Conservation (phyloP, 2,888 invertebrate genomes). For the Liodrosophila aerea region DNA sequence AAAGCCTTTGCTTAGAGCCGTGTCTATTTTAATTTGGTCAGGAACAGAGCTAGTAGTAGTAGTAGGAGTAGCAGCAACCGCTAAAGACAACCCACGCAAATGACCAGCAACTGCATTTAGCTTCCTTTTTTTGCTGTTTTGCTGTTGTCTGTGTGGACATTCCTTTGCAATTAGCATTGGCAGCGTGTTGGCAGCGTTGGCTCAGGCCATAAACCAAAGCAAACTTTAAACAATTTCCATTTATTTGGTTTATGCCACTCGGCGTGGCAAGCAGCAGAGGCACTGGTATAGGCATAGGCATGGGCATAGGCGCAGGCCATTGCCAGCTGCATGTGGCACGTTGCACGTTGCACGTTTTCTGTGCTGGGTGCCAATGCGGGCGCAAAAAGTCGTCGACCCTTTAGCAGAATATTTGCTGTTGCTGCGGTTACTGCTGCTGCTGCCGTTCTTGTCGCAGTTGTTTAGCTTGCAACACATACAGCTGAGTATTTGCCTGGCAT, state of each 20-base stretch:
- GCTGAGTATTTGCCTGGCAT: constrained; percentile 65
- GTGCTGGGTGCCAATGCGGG: constrained; percentile 69
- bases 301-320: constrained; percentile 36
- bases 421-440: constrained; percentile 33
- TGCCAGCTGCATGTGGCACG: constrained; percentile 67
- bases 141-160: constrained; percentile 53
- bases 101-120: constrained; percentile 49
- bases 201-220: constrained; percentile 75
- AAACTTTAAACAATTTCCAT: constrained; percentile 77
- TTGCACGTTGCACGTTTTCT: constrained; percentile 34
- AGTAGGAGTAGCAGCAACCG: no score
- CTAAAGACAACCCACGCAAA: constrained; percentile 49
- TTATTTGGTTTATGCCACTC: constrained; percentile 74
- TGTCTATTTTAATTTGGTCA: no score
- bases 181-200: constrained; percentile 31
- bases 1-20: no score
- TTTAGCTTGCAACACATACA: constrained; percentile 57
- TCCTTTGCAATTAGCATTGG: constrained; percentile 73
- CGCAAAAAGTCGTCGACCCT: constrained; percentile 74
- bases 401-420: constrained; percentile 40
- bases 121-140: background rate
- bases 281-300: background rate
- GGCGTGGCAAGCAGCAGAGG: constrained; percentile 7
- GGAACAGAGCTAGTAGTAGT: no score
- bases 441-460: constrained; percentile 59